A percentile compares a stretch with the other conserved stretches of the same genome.
phyloP scores from a whole-genome alignment of 2,888 invertebrate species.

The Xiphydria camelus region DNA sequence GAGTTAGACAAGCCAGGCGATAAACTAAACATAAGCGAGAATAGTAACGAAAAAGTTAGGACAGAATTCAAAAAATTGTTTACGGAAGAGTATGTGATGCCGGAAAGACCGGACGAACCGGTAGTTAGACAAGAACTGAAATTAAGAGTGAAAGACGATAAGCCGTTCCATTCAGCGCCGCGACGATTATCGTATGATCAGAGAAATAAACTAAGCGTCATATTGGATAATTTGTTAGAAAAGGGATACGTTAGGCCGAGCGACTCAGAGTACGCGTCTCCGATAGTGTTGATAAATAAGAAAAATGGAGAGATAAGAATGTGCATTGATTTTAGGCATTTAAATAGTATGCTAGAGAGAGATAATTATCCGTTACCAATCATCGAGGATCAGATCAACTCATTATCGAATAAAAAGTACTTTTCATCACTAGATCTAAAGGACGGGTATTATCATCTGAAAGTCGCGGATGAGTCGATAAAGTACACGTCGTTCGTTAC shows the following conservation, averaged over 20 bases:
- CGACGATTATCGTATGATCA: conserved; percentile 14
- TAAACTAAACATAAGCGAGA: no score
- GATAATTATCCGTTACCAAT: conserved; percentile 21
- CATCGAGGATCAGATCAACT: conserved; percentile 22
- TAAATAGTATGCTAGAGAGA: conserved; percentile 11
- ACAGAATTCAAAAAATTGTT: conserved; percentile 8
- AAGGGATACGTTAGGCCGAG: conserved; percentile 1
- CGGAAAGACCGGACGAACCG: conserved; percentile 5
- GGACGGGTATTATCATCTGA: no score
- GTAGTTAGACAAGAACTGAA: conserved; percentile 11
- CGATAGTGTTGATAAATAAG: conserved; percentile 10
- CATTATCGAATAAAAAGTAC: no score
- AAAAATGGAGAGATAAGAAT: conserved; percentile 14
- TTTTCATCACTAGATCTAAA: no score
- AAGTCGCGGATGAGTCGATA: conserved; percentile 16
- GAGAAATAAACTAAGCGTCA: conserved; percentile 10
- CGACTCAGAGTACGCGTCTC: conserved; percentile 4
- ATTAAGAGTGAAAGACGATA: conserved; percentile 15
- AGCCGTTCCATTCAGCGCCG: conserved; percentile 15
- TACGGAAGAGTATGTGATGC: conserved; percentile 4
- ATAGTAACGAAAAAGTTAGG: no score
- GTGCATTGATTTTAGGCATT: conserved; percentile 19
- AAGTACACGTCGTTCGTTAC: conserved; percentile 25
- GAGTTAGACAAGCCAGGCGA: no score
- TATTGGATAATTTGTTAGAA: neutral